Conservation (phyloP, 2,797 vertebrate species). For the Sebastes vulpes region DNA sequence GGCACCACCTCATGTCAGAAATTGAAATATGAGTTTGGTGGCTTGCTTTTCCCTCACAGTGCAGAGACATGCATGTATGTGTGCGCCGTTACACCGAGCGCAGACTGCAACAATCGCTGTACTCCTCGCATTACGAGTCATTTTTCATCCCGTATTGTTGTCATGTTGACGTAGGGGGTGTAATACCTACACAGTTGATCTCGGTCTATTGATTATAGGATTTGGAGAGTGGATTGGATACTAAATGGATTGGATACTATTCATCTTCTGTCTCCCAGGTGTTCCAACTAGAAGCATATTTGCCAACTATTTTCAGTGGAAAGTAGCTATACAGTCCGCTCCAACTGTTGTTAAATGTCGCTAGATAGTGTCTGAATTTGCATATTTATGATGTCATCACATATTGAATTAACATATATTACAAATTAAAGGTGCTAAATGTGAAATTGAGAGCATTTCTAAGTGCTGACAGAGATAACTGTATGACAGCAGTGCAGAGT, state of each 20-base stretch:
- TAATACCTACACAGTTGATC: background rate
- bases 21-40: constrained; percentile 31
- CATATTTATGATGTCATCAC: background rate
- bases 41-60: constrained; percentile 8
- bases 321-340: background rate
- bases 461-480: no score
- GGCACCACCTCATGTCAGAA: constrained; percentile 37
- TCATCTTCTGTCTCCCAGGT: background rate
- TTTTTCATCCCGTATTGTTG: background rate
- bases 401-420: background rate
- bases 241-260: background rate
- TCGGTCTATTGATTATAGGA: constrained; percentile 11
- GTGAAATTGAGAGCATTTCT: background rate
- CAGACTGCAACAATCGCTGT: background rate
- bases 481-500: no score
- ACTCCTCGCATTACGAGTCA: background rate
- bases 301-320: background rate
- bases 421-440: background rate
- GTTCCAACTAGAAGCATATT: background rate
- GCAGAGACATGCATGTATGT: background rate
- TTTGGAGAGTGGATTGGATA: background rate
- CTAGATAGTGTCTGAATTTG: background rate
- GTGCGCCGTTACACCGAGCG: background rate
- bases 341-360: background rate
- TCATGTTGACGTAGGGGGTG: background rate